Evolutionary conservation across 2,888 invertebrate species (phyloP).

Genomic region (Ophion ellenae): DNA sequence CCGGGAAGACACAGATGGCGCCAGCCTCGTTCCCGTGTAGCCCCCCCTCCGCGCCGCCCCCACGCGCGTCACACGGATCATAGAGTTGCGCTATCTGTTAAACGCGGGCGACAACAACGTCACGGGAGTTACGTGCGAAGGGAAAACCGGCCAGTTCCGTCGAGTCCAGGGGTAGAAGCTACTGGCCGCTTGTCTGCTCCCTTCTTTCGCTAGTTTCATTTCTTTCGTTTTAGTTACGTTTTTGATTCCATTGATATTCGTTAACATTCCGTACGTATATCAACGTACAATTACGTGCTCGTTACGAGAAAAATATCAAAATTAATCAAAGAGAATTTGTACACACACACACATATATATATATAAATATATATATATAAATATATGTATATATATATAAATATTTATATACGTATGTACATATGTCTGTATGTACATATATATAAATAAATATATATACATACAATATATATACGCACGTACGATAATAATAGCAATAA

Average conservation of each 20-base stretch:
- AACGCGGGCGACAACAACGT: constrained; percentile 84
- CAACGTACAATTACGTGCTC: constrained; percentile 58
- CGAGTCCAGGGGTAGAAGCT: constrained; percentile 86
- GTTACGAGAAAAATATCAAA: constrained; percentile 54
- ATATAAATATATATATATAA: constrained; percentile 60
- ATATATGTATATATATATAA: constrained; percentile 16
- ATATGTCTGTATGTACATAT: constrained; percentile 17
- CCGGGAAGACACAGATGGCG: constrained; percentile 39
- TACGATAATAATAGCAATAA: constrained; percentile 47
- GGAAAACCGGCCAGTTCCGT: constrained; percentile 78
- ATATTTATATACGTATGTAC: constrained; percentile 59
- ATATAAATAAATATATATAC: constrained; percentile 60
- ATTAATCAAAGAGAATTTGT: constrained; percentile 20
- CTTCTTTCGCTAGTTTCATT: constrained; percentile 84
- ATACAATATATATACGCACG: constrained; percentile 60
- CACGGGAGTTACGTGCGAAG: constrained; percentile 71
- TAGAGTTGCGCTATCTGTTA: constrained; percentile 80
- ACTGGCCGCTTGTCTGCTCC: constrained; percentile 86
- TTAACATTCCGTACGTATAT: constrained; percentile 67
- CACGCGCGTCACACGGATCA: constrained; percentile 52
- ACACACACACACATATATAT: constrained; percentile 31
- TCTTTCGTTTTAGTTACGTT: constrained; percentile 82
- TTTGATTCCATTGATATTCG: constrained; percentile 80
- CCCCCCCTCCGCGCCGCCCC: background rate
- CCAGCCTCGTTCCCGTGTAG: constrained; percentile 61